A percentile compares a stretch with the other conserved stretches of the same genome.
phyloP scores from a whole-genome alignment of 2,797 vertebrate genomes.

The Micromesistius poutassou region DNA sequence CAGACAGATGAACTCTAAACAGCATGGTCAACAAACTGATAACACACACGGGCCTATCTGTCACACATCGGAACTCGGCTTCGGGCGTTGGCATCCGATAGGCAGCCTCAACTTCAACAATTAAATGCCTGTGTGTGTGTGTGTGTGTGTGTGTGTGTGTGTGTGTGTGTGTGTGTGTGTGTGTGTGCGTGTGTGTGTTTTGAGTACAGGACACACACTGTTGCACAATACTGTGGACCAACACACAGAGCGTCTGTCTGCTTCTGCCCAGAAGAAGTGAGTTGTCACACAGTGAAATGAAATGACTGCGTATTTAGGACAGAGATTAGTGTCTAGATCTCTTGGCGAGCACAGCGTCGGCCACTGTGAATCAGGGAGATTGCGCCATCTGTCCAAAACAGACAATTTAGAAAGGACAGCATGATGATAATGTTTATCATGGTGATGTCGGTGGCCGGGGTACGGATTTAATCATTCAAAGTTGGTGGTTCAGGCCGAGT shows the following conservation, averaged over 20 bases:
- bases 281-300: constrained; percentile 4
- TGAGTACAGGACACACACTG: not conserved
- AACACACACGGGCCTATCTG: not conserved
- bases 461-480: not conserved
- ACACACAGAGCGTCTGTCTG: constrained; percentile 15
- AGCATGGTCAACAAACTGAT: not conserved
- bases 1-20: not conserved
- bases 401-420: not conserved
- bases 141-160: constrained; percentile 3
- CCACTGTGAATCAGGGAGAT: constrained; percentile 17
- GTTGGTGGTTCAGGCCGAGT: not conserved
- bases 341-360: not conserved
- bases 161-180: not conserved
- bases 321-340: not conserved
- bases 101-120: not conserved
- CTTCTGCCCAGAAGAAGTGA: constrained; percentile 10
- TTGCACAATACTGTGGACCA: constrained; percentile 9
- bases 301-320: constrained; percentile 11
- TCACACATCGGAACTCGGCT: not conserved
- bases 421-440: not conserved
- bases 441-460: not conserved
- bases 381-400: constrained; percentile 40
- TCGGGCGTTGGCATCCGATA: not conserved
- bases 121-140: not conserved
- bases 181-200: not conserved